Evolutionary conservation across 2,888 invertebrate genomes (phyloP), one percentile per base, ranked within the genome.

Genomic region (Prenolepis imparis): DNA sequence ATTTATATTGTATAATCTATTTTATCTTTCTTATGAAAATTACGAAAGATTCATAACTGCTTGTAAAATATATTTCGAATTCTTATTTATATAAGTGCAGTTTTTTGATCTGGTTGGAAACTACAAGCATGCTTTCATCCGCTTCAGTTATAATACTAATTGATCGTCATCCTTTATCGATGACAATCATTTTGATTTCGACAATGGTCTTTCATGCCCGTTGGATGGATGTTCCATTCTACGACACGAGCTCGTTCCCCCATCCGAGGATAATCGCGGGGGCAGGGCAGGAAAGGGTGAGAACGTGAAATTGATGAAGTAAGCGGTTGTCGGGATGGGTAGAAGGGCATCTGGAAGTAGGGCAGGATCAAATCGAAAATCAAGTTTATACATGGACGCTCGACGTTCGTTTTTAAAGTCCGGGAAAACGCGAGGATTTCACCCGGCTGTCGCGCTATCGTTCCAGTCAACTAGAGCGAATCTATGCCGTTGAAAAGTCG

Each of bases 381-480:
- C 78, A 72, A 36, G 72, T 80, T 80, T 80, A 80, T 59, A 80
- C 78, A 52, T n/a, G 52, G 72, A 9, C 36, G 52, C 52, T n/a
- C n/a, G n/a, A 8, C 72, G 70, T 72, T 72, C 67, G 77, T 77
- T 80, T 80, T 80, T 80, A 80, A 70, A 72, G 59, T 59, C 59
- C 21, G 57, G 70, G 57, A 5, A 21, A 52, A 39, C 24, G 75
- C 12, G 67, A 24, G 52, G 39, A 67, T 67, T 67, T 39, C n/a
- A 44, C 67, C 24, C 24, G 87, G 44, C 82, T 86, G 86, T 81
- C 88, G 90, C 91, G 91, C 91, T 92, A 91, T 89, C 90, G 86
- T 92, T 91, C 88, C 90, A 78, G 87, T 88, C 84, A 92, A 86
- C 88, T 91, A 91, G 91, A 92, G 92, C 89, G 89, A 89, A 92